Evolutionary conservation across 2,113 vertebrate species (phyloP), one percentile per base, ranked within the genome.

Genomic region (Copsychus sechellarum): DNA sequence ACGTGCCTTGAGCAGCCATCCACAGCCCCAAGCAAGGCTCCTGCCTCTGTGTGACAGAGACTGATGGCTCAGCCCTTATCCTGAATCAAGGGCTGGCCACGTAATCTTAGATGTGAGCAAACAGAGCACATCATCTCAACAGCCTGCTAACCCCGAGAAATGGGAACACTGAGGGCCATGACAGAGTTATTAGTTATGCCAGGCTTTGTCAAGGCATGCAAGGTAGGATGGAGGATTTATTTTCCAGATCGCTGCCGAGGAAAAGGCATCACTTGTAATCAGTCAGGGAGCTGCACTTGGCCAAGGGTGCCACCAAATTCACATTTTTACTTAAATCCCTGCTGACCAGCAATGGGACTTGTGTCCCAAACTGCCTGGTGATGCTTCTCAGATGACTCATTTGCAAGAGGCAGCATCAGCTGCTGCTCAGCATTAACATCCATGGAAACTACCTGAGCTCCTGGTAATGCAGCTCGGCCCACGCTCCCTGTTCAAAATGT

Each of bases 131-230:
- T 64, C 78, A 61, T 43, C 81, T 80, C 93, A 76, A 34, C 82
- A 95, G 81, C 50, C 70, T 25, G 53, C 42, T 40, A 94, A 90
- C 78, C 47, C 69, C 56, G 84, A 94, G 71, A 70, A 89, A 92
- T 77, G 88, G 81, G 24, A 88, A 48, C 85, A 66, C 1, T 36
- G 76, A 69, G 81, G 86, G 51, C 85, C 81, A 64, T 33, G 85
- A 77, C 93, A 94, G 69, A n/a, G n/a, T 86, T 66, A 90, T 95
- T 92, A 86, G 67, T 88, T 93, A 93, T 80, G 92, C 81, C 66
- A 60, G 54, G 62, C 22, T 93, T 91, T 85, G 74, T 77, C 87
- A 80, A 58, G 50, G 58, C 50, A 73, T 61, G 78, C 70, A 28
- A 43, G 94, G 69, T 19, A 66, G 87, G 71, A 70, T 0, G 2